Evolutionary conservation across 2,113 vertebrate genomes (phyloP), one percentile per base, ranked within the genome.

Genomic region (Lagopus leucura): DNA sequence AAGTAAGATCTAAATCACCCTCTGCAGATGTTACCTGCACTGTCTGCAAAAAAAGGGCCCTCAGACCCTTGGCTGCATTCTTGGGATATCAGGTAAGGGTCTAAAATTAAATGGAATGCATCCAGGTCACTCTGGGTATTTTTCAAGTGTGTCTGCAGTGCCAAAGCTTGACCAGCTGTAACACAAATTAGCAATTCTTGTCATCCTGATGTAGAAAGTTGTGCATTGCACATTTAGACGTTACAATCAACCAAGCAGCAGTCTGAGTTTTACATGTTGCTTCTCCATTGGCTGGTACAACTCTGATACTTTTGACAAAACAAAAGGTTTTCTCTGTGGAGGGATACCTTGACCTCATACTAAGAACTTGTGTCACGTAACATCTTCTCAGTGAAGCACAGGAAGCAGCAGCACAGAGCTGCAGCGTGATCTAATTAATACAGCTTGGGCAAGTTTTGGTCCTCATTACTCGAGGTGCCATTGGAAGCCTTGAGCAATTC

Each of bases 381-480:
- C 1, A 4, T 32, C 57, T 67, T 85, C 34, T 61, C 5, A 15
- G 32, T 32, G 30, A 90, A 82, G 0, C 0, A 75, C 36, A 80
- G 45, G 40, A 86, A 76, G 32, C 13, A 82, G 57, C 18, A 79
- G 43, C 38, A 86, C 30, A 63, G 71, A 93, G 58, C 5, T 88
- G 24, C 27, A 43, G 12, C 17, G 27, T 58, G 27, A 45, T 58
- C n/a, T 79, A 52, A 45, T 70, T 76, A 57, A 48, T 73, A 61
- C 21, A 82, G 52, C 24, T 16, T 10, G 30, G 20, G 8, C 2
- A 63, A 57, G 40, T 47, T 42, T 69, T 58, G 71, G 64, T 34
- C n/a, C 83, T 91, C 52, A 52, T 30, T 30, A 30, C 27, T 30
- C 18, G 28, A 32, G 30, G 4, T 65, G 45, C 36, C 28, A 60